A percentile compares a stretch with the other conserved stretches of the same genome.
Evolutionary conservation across 1,140 invertebrate species (phyloP).

Genomic region (Mamestra configurata): DNA sequence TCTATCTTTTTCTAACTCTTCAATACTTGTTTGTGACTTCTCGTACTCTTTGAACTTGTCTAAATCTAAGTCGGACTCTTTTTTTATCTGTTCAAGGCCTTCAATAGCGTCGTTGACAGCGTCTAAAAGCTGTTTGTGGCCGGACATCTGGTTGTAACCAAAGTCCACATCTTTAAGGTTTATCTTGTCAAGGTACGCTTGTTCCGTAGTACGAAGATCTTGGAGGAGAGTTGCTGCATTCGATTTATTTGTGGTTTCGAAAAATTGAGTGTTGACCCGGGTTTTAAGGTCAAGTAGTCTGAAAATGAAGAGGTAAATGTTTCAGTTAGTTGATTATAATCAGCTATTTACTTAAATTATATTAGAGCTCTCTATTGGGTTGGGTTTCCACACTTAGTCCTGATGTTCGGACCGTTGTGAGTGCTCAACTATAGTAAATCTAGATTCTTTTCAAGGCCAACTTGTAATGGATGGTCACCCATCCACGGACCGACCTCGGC

Average conservation of each 20-base stretch:
- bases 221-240: constrained; percentile 61
- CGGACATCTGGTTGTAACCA: constrained; percentile 73
- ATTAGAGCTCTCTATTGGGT: too few relatives aligned
- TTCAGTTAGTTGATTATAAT: too few relatives aligned
- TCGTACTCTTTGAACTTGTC: constrained; percentile 75
- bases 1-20: constrained; percentile 69
- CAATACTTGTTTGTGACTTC: constrained; percentile 61
- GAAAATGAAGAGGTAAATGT: constrained; percentile 48
- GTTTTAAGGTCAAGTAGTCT: constrained; percentile 75
- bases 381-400: too few relatives aligned
- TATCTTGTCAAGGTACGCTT: constrained; percentile 72
- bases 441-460: too few relatives aligned
- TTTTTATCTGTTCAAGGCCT: constrained; percentile 76
- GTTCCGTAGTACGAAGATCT: constrained; percentile 65
- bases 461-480: too few relatives aligned
- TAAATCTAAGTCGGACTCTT: constrained; percentile 72
- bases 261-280: constrained; percentile 68
- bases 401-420: too few relatives aligned
- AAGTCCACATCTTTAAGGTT: constrained; percentile 80
- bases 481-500: too few relatives aligned
- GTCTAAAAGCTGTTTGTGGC: constrained; percentile 76
- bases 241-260: constrained; percentile 68
- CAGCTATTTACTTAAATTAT: too few relatives aligned
- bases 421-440: too few relatives aligned
- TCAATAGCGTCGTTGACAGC: constrained; percentile 79